phyloP scores from a whole-genome alignment of 2,888 invertebrate species.

The Halictus quadricinctus region DNA sequence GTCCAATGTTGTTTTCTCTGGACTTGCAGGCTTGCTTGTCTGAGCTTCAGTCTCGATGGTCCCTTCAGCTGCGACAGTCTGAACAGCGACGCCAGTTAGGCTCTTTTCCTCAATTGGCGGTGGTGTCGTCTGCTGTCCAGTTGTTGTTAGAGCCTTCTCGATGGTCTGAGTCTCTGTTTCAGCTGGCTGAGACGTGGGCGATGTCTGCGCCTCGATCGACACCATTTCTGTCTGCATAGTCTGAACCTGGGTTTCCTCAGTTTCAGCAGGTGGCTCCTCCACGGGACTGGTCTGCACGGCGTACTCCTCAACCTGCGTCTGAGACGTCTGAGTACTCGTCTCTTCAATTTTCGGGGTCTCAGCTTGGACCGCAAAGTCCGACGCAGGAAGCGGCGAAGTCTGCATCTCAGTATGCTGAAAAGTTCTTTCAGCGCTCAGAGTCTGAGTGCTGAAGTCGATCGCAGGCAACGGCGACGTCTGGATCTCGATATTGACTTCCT shows the following conservation, averaged over 20 bases:
- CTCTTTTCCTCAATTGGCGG: constrained; percentile 75
- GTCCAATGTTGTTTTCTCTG: constrained; percentile 81
- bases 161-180: constrained; percentile 84
- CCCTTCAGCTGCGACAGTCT: constrained; percentile 81
- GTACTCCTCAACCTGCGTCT: constrained; percentile 77
- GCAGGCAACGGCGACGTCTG: constrained; percentile 86
- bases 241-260: constrained; percentile 82
- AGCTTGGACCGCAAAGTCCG: constrained; percentile 68
- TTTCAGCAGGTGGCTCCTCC: constrained; percentile 79
- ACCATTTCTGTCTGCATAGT: constrained; percentile 74
- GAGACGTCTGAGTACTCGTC: constrained; percentile 82
- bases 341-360: constrained; percentile 82
- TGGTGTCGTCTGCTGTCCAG: constrained; percentile 80
- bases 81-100: constrained; percentile 73
- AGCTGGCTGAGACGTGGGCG: constrained; percentile 80
- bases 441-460: constrained; percentile 69
- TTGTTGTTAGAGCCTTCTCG: constrained; percentile 72
- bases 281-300: constrained; percentile 80
- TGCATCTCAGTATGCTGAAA: constrained; percentile 83
- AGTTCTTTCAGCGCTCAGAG: constrained; percentile 64
- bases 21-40: constrained; percentile 69
- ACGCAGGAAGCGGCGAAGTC: constrained; percentile 85
- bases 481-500: constrained; percentile 68
- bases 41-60: constrained; percentile 78
- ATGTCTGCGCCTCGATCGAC: constrained; percentile 75